These are phyloP conservation scores for Xylota segnis DNA, from an alignment of 2,888 invertebrate genomes.

Conservation along the genomic window DNA sequence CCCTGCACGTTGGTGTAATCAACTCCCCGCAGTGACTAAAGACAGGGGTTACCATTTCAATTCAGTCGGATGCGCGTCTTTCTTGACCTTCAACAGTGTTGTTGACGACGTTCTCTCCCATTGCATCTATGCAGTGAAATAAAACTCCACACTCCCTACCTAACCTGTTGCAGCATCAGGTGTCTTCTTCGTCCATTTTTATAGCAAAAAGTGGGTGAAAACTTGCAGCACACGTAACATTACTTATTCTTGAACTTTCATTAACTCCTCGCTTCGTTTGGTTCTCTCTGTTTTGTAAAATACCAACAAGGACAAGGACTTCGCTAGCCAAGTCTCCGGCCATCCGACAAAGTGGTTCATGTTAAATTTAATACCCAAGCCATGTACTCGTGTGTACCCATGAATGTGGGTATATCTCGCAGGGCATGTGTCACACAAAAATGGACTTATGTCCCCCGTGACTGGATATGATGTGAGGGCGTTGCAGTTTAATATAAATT, in stretches of 20 bases:
- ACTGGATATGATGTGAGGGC: neutral
- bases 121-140: neutral
- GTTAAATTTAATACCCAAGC: constrained; percentile 20
- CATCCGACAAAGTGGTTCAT: constrained; percentile 30
- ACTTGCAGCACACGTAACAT: constrained; percentile 12
- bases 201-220: constrained; percentile 12
- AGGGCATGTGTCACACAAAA: neutral
- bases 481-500: constrained; percentile 29
- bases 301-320: neutral
- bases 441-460: neutral
- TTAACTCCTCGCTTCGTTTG: constrained; percentile 1
- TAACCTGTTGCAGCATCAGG: constrained; percentile 17
- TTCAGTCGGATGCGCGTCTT: neutral
- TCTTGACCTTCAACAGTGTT: neutral
- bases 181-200: constrained; percentile 3
- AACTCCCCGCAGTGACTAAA: neutral
- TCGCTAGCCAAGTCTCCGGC: neutral
- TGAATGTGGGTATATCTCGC: no score
- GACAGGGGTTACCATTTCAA: neutral
- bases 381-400: neutral
- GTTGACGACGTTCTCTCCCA: neutral
- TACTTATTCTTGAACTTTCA: constrained; percentile 34
- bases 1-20: neutral
- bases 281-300: neutral
- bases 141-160: neutral